Evolutionary conservation across 2,888 invertebrate genomes (phyloP).

Genomic region (Schrankia costaestrigalis): DNA sequence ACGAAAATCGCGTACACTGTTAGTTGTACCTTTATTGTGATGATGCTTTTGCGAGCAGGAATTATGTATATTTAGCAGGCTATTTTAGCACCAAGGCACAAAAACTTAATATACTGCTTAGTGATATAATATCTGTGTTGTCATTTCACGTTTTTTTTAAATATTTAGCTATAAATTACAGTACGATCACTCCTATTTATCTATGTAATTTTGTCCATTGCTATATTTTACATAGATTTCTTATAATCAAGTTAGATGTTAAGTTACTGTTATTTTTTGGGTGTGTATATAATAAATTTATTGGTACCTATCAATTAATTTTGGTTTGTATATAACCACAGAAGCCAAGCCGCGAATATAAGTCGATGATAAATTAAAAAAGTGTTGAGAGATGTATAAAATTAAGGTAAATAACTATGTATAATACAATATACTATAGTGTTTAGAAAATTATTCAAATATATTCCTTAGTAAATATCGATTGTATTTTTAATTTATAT

Average conservation of each 20-base stretch:
- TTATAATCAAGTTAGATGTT: slow-evolving; percentile 22
- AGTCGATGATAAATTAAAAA: slow-evolving; percentile 34
- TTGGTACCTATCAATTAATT: slow-evolving; percentile 16
- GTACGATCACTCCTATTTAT: slow-evolving; percentile 11
- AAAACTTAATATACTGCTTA: no score
- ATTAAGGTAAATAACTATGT: slow-evolving; percentile 49
- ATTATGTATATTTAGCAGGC: no score
- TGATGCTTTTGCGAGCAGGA: no score
- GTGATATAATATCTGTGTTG: slow-evolving; percentile 12
- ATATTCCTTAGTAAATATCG: slow-evolving; percentile 55
- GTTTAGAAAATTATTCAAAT: slow-evolving; percentile 58
- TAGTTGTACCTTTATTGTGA: no score
- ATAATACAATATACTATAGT: slow-evolving; percentile 55
- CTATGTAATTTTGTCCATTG: slow-evolving; percentile 15
- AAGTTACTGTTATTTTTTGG: slow-evolving; percentile 33
- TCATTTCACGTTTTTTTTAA: no score
- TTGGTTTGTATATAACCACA: slow-evolving; percentile 34
- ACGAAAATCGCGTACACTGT: no score
- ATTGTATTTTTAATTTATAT: slow-evolving; percentile 21
- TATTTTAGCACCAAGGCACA: no score
- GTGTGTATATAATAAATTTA: slow-evolving; percentile 44
- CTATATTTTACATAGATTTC: no score
- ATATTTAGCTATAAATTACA: slow-evolving; percentile 19
- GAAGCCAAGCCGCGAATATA: slow-evolving; percentile 18
- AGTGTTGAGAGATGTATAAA: slow-evolving; percentile 51